Evolutionary conservation across 2,888 invertebrate genomes (phyloP), one percentile per base, ranked within the genome.

Genomic region (Amblyteles armatorius): DNA sequence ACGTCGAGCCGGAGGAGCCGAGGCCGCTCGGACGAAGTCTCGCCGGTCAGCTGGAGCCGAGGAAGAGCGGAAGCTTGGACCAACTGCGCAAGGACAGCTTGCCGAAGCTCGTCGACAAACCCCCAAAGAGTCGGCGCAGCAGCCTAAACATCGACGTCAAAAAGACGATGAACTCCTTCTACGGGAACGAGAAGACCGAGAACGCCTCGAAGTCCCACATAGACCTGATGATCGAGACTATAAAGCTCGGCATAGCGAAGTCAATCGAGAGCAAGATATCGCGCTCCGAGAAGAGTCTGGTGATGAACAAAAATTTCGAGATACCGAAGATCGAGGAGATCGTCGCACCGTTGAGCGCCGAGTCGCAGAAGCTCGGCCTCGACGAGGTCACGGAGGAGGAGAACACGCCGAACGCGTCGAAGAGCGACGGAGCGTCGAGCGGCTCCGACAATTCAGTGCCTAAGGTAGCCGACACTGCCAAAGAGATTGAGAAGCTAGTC

Each of bases 401-500:
- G 52, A 91, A 92, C 6, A 90, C 91, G 68, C 89, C 90, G 16
- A 89, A 87, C 65, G 88, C 85, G 29, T 86, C 91, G n/a, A 89
- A 88, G 50, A 88, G 68, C 67, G 84, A 87, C 5, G 72, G 60
- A 7, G 79, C 67, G 0, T 84, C 87, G 7, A 83, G 86, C 36
- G 85, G 84, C 79, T 82, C 82, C 50, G 83, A 86, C 7, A 93
- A 92, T 87, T 90, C 93, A 65, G 91, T 93, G 88, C 94, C 94
- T 77, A 93, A 91, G 88, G 92, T 94, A 87, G 94, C 93, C 72
- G 93, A 93, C 85, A 94, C 94, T 91, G 94, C 94, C 93, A 94
- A 94, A 93, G 94, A 94, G 90, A 94, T 94, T 79, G 94, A 94
- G 86, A 94, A 93, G 90, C 93, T 94, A 92, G 94, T 94, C 91